phyloP scores from a whole-genome alignment of 2,113 vertebrate genomes.

The Epinephelus fuscoguttatus region DNA sequence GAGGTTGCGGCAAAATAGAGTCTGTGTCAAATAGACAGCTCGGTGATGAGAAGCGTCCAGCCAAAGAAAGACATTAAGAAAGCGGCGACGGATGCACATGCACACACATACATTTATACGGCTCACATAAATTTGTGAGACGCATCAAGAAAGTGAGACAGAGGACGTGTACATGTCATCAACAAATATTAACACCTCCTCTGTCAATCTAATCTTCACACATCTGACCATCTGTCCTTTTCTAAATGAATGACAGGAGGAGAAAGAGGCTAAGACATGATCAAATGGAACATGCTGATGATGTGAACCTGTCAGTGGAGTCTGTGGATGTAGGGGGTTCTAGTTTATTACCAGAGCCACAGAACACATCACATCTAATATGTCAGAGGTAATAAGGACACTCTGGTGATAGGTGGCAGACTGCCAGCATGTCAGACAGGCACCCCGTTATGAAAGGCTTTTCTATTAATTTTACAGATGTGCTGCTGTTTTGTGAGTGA shows the following conservation, averaged over 20 bases:
- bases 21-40: conserved; percentile 53
- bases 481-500: conserved; percentile 73
- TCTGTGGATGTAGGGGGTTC: conserved; percentile 58
- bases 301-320: conserved; percentile 69
- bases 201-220: conserved; percentile 46
- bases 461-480: conserved; percentile 77
- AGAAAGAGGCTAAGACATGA: conserved; percentile 46
- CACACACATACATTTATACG: neutral
- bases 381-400: conserved; percentile 77
- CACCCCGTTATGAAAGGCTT: conserved; percentile 74
- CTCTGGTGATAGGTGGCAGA: conserved; percentile 67
- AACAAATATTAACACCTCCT: conserved; percentile 59
- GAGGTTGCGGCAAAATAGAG: conserved; percentile 51
- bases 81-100: conserved; percentile 17
- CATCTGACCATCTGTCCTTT: conserved; percentile 55
- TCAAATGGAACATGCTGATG: conserved; percentile 74
- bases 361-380: conserved; percentile 74
- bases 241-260: conserved; percentile 52
- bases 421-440: conserved; percentile 71
- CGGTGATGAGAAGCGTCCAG: conserved; percentile 50
- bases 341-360: conserved; percentile 72
- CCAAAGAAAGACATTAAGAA: conserved; percentile 24
- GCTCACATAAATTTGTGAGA: conserved; percentile 38
- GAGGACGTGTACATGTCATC: conserved; percentile 59
- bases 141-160: conserved; percentile 14